Conservation (phyloP, 2,797 vertebrate genomes). For the Toxotes lorentzi region DNA sequence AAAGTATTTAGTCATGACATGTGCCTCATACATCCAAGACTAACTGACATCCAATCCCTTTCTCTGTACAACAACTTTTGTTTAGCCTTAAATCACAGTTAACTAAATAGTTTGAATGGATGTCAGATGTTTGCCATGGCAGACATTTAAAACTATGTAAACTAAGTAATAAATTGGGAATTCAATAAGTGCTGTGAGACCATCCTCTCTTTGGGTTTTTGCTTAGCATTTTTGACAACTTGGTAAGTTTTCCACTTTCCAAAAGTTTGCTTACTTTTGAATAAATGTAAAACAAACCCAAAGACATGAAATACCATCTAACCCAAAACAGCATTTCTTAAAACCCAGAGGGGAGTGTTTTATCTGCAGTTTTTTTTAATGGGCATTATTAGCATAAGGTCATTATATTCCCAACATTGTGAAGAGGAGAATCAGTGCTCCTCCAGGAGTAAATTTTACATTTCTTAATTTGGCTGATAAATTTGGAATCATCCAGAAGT, state of each 20-base stretch:
- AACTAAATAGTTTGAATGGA: slow-evolving; percentile 62
- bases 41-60: slow-evolving; percentile 46
- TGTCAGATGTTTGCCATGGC: slow-evolving; percentile 52
- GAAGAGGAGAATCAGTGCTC: slow-evolving; percentile 38
- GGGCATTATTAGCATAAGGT: slow-evolving; percentile 61
- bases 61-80: slow-evolving; percentile 44
- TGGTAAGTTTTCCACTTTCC: slow-evolving; percentile 17
- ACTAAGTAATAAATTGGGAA: slow-evolving; percentile 55
- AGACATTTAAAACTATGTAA: slow-evolving; percentile 57
- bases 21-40: slow-evolving; percentile 26
- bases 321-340: slow-evolving; percentile 48
- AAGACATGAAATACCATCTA: slow-evolving; percentile 62
- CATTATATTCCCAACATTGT: slow-evolving; percentile 60
- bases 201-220: slow-evolving; percentile 18
- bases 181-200: slow-evolving; percentile 41
- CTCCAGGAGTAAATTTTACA: slow-evolving; percentile 55
- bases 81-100: slow-evolving; percentile 55
- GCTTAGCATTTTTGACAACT: not conserved
- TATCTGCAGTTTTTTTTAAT: slow-evolving; percentile 48
- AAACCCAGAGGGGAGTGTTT: slow-evolving; percentile 40
- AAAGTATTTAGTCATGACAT: slow-evolving; percentile 35
- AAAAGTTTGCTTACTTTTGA: slow-evolving; percentile 64
- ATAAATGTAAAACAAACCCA: slow-evolving; percentile 64
- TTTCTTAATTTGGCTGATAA: slow-evolving; percentile 69
- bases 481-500: slow-evolving; percentile 67